Percentiles rank a stretch among this genome's conserved stretches.
Conservation (phyloP, 2,888 invertebrate species). For the Philopedon plagiatum region DNA sequence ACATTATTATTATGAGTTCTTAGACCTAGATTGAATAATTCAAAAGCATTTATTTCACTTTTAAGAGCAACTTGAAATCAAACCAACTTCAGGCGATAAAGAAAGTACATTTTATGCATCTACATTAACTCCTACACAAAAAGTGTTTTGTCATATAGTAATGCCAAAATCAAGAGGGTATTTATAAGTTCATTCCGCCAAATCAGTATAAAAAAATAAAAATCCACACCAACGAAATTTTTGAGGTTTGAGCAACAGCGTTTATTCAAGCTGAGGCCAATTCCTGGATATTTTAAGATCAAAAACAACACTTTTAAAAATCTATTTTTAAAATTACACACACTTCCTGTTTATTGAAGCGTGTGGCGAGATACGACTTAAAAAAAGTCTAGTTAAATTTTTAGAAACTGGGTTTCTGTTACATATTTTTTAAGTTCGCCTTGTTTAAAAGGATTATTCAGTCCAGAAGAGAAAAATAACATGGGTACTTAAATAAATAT, state of each 20-base stretch:
- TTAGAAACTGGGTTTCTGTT: constrained; percentile 24
- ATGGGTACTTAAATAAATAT: too few species aligned
- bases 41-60: too few species aligned
- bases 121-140: too few species aligned
- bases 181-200: neutral
- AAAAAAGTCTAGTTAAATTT: constrained; percentile 18
- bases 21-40: too few species aligned
- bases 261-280: constrained; percentile 26
- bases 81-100: too few species aligned
- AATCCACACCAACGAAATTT: neutral
- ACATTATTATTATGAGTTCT: too few species aligned
- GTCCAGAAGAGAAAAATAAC: neutral
- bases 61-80: too few species aligned
- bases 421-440: neutral
- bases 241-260: neutral
- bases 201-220: neutral
- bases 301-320: constrained; percentile 42
- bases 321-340: constrained; percentile 44
- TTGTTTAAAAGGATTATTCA: neutral
- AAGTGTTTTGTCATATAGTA: too few species aligned
- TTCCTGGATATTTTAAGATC: constrained; percentile 44
- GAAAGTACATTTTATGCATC: too few species aligned
- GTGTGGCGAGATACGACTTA: constrained; percentile 1
- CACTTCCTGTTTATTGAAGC: constrained; percentile 44
- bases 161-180: neutral